These are phyloP conservation scores for Sceloporus undulatus DNA, from an alignment of 2,113 vertebrate genomes.

Conservation along the genomic window DNA sequence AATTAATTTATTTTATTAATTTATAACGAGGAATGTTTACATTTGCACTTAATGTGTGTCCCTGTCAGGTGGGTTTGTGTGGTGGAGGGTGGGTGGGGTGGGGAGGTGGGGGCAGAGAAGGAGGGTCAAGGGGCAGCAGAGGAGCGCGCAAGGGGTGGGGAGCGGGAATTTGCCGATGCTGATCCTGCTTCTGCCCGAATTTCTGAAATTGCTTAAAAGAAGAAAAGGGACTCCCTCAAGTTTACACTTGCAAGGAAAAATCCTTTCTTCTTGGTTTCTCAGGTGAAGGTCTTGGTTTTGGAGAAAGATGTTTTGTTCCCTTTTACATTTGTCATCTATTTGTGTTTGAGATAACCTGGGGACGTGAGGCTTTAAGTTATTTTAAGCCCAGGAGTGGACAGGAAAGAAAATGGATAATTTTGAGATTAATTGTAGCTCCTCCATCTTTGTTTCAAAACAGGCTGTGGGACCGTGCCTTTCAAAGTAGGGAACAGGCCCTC, in stretches of 20 bases:
- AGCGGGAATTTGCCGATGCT: not conserved
- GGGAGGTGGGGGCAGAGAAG: not conserved
- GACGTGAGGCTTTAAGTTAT: not conserved
- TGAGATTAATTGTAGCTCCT: not conserved
- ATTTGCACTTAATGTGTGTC: slow-evolving; percentile 41
- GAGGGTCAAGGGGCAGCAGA: not conserved
- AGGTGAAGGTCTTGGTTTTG: slow-evolving; percentile 30
- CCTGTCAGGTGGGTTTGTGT: not conserved
- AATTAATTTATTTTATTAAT: slow-evolving; percentile 27
- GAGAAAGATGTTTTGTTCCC: not conserved
- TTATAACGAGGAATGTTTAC: slow-evolving; percentile 47
- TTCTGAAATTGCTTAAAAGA: slow-evolving; percentile 2
- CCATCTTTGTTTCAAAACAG: not conserved
- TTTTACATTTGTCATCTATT: not conserved
- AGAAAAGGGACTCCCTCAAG: not conserved
- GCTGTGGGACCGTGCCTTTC: too few relatives aligned
- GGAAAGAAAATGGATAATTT: not conserved
- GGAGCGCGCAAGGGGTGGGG: not conserved
- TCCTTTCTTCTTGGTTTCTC: slow-evolving; percentile 31
- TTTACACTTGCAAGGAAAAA: slow-evolving; percentile 9
- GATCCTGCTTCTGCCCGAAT: not conserved
- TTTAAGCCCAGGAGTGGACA: not conserved
- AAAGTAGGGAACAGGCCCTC: too few relatives aligned
- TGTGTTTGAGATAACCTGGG: not conserved
- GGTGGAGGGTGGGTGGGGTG: not conserved